A percentile compares a stretch with the other conserved stretches of the same genome.
phyloP scores from a whole-genome alignment of 2,113 vertebrate genomes.

The Rhinolophus sinicus region DNA sequence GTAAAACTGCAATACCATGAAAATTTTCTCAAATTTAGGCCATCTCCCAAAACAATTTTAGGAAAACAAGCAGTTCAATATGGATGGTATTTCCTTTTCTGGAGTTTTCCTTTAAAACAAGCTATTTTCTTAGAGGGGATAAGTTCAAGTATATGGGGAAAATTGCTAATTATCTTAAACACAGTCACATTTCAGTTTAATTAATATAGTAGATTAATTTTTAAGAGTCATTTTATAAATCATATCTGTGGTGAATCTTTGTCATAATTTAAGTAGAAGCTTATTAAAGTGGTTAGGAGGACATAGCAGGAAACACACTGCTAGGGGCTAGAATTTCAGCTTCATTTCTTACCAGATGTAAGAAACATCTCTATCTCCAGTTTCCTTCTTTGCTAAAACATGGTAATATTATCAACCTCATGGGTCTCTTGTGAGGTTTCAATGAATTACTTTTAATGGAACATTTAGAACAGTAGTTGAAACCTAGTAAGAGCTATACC shows the following conservation, averaged over 20 bases:
- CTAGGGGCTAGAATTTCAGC: not conserved
- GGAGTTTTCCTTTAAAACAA: slow-evolving; percentile 1
- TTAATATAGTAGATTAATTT: not conserved
- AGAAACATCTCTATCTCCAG: not conserved
- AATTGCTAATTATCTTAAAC: not conserved
- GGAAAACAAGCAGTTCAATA: not conserved
- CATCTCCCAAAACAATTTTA: not conserved
- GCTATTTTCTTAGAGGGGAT: not conserved
- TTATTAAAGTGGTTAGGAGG: not conserved
- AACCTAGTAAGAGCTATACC: not conserved
- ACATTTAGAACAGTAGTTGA: not conserved
- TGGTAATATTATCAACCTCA: not conserved
- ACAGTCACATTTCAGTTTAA: not conserved
- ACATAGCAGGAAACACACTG: not conserved
- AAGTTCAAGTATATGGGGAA: not conserved
- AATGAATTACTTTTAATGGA: not conserved
- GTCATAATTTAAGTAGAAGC: not conserved
- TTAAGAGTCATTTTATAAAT: not conserved
- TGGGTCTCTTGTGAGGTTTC: not conserved
- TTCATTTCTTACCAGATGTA: not conserved
- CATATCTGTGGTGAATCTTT: not conserved
- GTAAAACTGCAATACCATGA: not conserved
- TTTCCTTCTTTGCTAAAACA: not conserved
- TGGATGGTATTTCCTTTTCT: not conserved
- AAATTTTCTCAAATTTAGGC: not conserved